Conservation (phyloP, 2,888 invertebrate genomes). For the Agrotis exclamationis region DNA sequence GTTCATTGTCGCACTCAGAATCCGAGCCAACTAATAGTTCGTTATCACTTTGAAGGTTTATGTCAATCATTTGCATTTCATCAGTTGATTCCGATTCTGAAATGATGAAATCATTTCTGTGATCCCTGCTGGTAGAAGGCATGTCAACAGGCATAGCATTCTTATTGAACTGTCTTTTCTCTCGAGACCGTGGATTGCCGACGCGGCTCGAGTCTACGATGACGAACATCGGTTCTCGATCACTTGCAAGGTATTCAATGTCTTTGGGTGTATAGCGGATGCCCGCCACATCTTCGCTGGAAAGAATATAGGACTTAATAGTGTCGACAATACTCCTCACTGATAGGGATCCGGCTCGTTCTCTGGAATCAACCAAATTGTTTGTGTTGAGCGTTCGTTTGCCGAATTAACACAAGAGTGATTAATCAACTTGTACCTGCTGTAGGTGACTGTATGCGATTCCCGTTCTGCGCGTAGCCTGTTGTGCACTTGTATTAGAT, state of each 20-base stretch:
- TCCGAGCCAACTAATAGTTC: conserved; percentile 66
- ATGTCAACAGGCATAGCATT: conserved; percentile 66
- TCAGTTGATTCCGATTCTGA: conserved; percentile 70
- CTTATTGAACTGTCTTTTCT: conserved; percentile 67
- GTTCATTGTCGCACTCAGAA: conserved; percentile 68
- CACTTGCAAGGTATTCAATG: conserved; percentile 59
- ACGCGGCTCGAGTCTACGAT: conserved; percentile 74
- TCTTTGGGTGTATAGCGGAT: conserved; percentile 66
- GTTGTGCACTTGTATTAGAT: conserved; percentile 77
- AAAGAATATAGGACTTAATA: conserved; percentile 77
- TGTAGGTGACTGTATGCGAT: conserved; percentile 72
- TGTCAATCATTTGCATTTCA: conserved; percentile 75
- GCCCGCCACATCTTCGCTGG: conserved; percentile 75
- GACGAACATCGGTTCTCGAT: conserved; percentile 74
- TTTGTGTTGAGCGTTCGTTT: conserved; percentile 70
- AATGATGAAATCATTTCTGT: conserved; percentile 44
- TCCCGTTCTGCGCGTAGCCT: conserved; percentile 72
- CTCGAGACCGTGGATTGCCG: conserved; percentile 74
- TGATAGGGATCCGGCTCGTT: conserved; percentile 57
- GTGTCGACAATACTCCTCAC: conserved; percentile 66
- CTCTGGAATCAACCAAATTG: conserved; percentile 76
- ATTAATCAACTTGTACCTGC: conserved; percentile 76
- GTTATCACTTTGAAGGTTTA: conserved; percentile 78
- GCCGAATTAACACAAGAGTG: conserved; percentile 62
- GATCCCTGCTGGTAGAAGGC: conserved; percentile 75